A percentile compares a stretch with the other conserved stretches of the same genome.
Conservation (phyloP, 2,113 vertebrate species). For the Proteles cristata region DNA sequence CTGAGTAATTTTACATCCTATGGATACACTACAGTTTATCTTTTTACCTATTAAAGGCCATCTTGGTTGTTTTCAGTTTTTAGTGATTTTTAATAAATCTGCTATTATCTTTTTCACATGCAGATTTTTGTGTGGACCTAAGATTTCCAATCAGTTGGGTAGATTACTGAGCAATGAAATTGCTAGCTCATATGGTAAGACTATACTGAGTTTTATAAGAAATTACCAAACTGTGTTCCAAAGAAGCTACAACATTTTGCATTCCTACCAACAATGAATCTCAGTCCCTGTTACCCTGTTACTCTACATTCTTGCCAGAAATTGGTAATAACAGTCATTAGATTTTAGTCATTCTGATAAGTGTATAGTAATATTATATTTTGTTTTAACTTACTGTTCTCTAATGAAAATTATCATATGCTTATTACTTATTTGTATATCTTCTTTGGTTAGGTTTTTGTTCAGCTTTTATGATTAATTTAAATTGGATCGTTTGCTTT, state of each 20-base stretch:
- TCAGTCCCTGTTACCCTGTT: not conserved
- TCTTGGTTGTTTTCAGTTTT: not conserved
- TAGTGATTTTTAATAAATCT: not conserved
- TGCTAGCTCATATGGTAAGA: not conserved
- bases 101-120: not conserved
- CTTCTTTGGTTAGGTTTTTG: not conserved
- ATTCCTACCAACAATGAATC: not conserved
- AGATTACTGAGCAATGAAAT: not conserved
- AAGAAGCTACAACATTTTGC: not conserved
- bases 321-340: not conserved
- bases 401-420: not conserved
- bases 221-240: not conserved
- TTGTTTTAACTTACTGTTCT: not conserved
- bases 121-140: not conserved
- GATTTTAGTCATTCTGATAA: not conserved
- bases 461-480: not conserved
- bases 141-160: not conserved
- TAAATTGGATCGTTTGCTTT: not conserved
- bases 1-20: not conserved
- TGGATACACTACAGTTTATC: not conserved
- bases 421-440: not conserved
- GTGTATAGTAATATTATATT: not conserved
- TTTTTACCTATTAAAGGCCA: not conserved
- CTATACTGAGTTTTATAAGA: not conserved
- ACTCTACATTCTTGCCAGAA: not conserved